phyloP scores from a whole-genome alignment of 2,797 vertebrate genomes.

The Setipinna tenuifilis region DNA sequence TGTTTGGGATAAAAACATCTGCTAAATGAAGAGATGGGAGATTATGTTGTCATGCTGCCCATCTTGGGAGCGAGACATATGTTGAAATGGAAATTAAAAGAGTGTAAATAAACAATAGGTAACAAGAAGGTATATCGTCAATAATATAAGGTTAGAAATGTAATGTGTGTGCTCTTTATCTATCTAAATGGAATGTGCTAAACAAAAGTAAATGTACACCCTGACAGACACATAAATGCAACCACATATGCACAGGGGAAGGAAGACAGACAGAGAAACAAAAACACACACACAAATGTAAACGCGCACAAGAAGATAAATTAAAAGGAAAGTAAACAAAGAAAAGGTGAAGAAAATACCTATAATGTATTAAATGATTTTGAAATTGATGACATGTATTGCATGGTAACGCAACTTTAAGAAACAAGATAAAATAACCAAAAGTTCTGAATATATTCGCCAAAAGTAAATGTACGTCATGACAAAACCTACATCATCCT shows the following conservation, averaged over 20 bases:
- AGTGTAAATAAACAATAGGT: not conserved
- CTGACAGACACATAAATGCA: constrained; percentile 11
- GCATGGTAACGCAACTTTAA: too few relatives aligned
- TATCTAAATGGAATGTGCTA: not conserved
- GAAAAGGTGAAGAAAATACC: too few relatives aligned
- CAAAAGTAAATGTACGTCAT: not conserved
- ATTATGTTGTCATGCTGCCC: not conserved
- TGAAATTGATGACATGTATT: too few relatives aligned
- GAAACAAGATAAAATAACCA: too few relatives aligned
- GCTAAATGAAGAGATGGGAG: not conserved
- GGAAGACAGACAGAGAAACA: not conserved
- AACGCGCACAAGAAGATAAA: not conserved
- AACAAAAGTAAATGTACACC: not conserved
- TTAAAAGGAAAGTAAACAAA: too few relatives aligned
- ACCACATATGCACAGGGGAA: not conserved
- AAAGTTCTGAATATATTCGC: too few relatives aligned
- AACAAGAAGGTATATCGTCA: not conserved
- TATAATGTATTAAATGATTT: too few relatives aligned
- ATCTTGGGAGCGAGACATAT: not conserved
- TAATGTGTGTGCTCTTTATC: not conserved
- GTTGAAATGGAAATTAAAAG: not conserved
- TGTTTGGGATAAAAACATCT: constrained; percentile 5
- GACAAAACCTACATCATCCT: constrained; percentile 17
- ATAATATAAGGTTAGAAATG: not conserved
- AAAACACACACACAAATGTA: constrained; percentile 21